Evolutionary conservation across 2,113 vertebrate genomes (phyloP).

Genomic region (Hiodon tergisus): DNA sequence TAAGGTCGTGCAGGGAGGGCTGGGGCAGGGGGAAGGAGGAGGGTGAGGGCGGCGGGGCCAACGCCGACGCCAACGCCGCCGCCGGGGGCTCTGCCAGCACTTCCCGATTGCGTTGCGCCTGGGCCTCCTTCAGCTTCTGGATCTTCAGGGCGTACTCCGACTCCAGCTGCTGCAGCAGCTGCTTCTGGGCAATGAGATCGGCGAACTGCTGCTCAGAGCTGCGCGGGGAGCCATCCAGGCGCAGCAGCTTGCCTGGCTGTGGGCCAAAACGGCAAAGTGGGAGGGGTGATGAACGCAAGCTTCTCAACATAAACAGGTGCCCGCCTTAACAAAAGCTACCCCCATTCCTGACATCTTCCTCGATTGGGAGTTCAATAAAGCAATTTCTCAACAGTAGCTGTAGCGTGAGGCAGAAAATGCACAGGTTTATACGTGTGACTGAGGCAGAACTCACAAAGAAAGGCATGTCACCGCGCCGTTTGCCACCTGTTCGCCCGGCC

Average conservation of each 20-base stretch:
- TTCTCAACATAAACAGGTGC: background rate
- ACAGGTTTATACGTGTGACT: too few species aligned
- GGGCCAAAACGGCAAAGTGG: background rate
- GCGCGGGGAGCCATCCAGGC: conserved; percentile 59
- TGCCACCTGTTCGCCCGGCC: conserved; percentile 68
- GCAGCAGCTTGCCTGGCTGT: conserved; percentile 75
- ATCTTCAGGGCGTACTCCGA: conserved; percentile 96
- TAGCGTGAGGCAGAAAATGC: too few species aligned
- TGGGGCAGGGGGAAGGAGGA: conserved; percentile 76
- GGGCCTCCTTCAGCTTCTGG: conserved; percentile 87
- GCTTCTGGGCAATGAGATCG: conserved; percentile 86
- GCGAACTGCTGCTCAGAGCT: conserved; percentile 78
- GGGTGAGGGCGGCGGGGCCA: conserved; percentile 58
- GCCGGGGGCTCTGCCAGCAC: conserved; percentile 37
- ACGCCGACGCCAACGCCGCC: conserved; percentile 38
- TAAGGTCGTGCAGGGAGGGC: conserved; percentile 91
- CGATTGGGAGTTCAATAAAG: too few species aligned
- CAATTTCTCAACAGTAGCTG: too few species aligned
- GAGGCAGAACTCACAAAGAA: conserved; percentile 62
- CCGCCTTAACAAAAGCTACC: background rate
- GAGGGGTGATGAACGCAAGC: background rate
- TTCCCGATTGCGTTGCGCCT: conserved; percentile 71
- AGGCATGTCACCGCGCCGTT: conserved; percentile 64
- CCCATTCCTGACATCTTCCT: background rate
- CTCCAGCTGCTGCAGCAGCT: conserved; percentile 85